Evolutionary conservation across 1,140 invertebrate species (phyloP), one percentile per base, ranked within the genome.

Genomic region (Monochamus saltuarius): DNA sequence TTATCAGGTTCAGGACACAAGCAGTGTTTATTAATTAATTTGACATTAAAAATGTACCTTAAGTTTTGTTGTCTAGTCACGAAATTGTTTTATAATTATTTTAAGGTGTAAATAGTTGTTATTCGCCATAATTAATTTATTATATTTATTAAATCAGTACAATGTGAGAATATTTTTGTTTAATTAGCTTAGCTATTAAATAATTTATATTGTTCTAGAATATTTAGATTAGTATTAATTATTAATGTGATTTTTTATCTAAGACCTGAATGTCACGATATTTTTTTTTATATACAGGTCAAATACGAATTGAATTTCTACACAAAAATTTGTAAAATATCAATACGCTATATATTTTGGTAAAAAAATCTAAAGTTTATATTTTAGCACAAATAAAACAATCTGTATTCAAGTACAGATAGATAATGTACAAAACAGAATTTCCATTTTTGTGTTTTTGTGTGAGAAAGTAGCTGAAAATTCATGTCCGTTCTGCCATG

Each of bases 301-400:
- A 72, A 70, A 70, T 68, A 68, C 63, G 61, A 55, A 61, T 56
- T 50, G 67, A 59, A 57, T 65, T 66, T 65, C 62, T 72, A 61
- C 64, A 71, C 66, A 69, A 70, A 66, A 69, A 64, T 58, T 50
- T 67, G 65, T 69, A 65, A 62, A 64, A 64, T 64, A 67, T 60
- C 61, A 68, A 70, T 70, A 59, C 47, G 57, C 61, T 72, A 71
- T 29, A 29, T 70, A 72, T 70, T 73, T 72, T 73, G 67, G 65
- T 70, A 72, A 72, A 59, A 66, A 70, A 67, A 57, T 64, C 59
- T 64, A 65, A 69, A 73, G 59, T 65, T 54, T 72, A 62, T 73
- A 73, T 72, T 73, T 72, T 73, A 73, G 72, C 72, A 73, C 72
- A 73, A 67, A 65, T 53, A 42, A 64, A 61, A 56, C 17, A 43